Percentiles rank a stretch among this genome's conserved stretches.
Evolutionary conservation across 1,140 invertebrate species (phyloP).

Genomic region (Pseudomyrmex pallidus): DNA sequence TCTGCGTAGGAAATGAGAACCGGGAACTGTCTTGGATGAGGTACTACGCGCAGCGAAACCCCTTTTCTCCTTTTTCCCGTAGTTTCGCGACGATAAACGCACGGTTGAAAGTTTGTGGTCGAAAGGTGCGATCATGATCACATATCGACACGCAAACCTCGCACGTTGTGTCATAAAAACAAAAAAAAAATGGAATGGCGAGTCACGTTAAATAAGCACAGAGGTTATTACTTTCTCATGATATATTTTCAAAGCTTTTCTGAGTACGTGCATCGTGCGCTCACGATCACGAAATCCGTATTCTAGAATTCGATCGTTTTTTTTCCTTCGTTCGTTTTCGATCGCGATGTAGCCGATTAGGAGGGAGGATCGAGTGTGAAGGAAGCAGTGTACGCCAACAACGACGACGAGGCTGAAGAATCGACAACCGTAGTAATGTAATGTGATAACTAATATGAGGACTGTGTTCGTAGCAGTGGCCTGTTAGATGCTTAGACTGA

Average conservation of each 20-base stretch:
- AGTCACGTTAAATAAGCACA: slow-evolving; percentile 17
- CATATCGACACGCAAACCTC: background rate
- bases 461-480: slow-evolving; percentile 85
- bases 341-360: slow-evolving; percentile 36
- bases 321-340: slow-evolving; percentile 46
- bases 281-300: slow-evolving; percentile 13
- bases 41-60: slow-evolving; percentile 33
- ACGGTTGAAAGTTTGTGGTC: background rate
- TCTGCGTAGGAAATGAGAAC: background rate
- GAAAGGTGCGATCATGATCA: slow-evolving; percentile 9
- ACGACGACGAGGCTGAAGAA: slow-evolving; percentile 60
- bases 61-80: background rate
- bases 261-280: slow-evolving; percentile 18
- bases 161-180: background rate
- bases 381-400: slow-evolving; percentile 28
- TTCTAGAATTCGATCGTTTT: slow-evolving; percentile 58
- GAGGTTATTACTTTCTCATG: slow-evolving; percentile 36
- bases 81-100: background rate
- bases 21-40: slow-evolving; percentile 1
- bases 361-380: slow-evolving; percentile 1
- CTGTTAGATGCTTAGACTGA: slow-evolving; percentile 83
- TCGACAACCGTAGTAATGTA: slow-evolving; percentile 69
- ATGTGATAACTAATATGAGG: slow-evolving; percentile 83
- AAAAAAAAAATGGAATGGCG: background rate
- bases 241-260: slow-evolving; percentile 47